Evolutionary conservation across 2,113 vertebrate species (phyloP), one percentile per base, ranked within the genome.

Genomic region (Morone chrysops): DNA sequence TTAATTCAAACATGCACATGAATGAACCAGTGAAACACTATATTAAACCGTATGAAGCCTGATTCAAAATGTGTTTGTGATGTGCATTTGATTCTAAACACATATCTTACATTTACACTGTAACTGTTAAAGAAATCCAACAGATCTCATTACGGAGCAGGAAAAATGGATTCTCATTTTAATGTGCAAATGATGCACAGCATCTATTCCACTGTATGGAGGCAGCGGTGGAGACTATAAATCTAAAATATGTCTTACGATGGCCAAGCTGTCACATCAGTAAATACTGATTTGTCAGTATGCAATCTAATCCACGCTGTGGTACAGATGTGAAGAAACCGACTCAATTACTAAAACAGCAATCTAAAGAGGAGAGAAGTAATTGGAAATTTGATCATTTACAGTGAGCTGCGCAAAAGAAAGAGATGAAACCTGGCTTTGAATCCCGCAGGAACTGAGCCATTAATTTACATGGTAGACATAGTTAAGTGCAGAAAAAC

Each of bases 331-430:
- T 69, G 75, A 66, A 38, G 65, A 71, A 83, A 78, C 54, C 12
- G 59, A 84, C 66, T 78, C 69, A 22, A 86, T 90, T 79, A 86
- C 75, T 41, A 66, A 43, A 65, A 45, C 57, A 86, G 74, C 77
- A 79, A 78, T 82, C 38, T 73, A 47, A 73, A 80, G 69, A 80
- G 70, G 67, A 41, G 51, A 67, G 69, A 57, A 31, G 78, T 83
- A 89, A 86, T 78, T 78, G 82, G 65, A 61, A 70, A 57, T 87
- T 87, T 84, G 43, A 86, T 84, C 59, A 89, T 87, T 87, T 71
- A 43, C 70, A 82, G 67, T 74, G 36, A 62, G 31, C 14, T 51
- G 70, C 13, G 81, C 31, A n/a, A 71, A 74, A 69, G 71, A 50
- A 70, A 71, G 57, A 71, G 53, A 88, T 75, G 45, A 77, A 74